Conservation (phyloP, 1,140 invertebrate genomes). For the Leptinotarsa undecemlineata region DNA sequence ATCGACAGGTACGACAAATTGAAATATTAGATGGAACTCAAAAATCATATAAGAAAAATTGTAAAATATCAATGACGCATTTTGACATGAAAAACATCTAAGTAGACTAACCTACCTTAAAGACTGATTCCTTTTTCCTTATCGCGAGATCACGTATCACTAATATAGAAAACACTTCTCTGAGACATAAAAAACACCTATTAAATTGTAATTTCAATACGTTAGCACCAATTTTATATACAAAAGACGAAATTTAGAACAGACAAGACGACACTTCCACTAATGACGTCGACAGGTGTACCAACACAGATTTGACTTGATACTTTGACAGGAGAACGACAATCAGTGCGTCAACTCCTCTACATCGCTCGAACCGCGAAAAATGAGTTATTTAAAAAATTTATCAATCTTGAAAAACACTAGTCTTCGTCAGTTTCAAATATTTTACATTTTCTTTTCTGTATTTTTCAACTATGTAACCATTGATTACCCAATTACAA, state of each 20-base stretch:
- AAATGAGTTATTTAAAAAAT: too few species aligned
- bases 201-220: slow-evolving; percentile 15
- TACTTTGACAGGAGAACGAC: background rate
- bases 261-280: slow-evolving; percentile 24
- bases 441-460: too few species aligned
- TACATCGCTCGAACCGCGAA: too few species aligned
- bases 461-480: too few species aligned
- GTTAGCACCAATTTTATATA: slow-evolving; percentile 27
- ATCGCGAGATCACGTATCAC: slow-evolving; percentile 25
- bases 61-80: slow-evolving; percentile 28
- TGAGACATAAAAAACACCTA: slow-evolving; percentile 25
- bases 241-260: slow-evolving; percentile 23
- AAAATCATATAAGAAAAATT: slow-evolving; percentile 6
- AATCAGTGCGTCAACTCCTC: too few species aligned
- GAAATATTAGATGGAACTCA: background rate
- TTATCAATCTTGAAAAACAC: too few species aligned
- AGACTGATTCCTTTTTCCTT: background rate
- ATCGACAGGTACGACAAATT: slow-evolving; percentile 24
- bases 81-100: slow-evolving; percentile 27
- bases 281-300: slow-evolving; percentile 18
- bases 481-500: too few species aligned
- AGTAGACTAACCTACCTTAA: slow-evolving; percentile 19
- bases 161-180: slow-evolving; percentile 14
- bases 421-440: too few species aligned
- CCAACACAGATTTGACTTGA: slow-evolving; percentile 3